phyloP scores from a whole-genome alignment of 2,888 invertebrate genomes.

The Polyommatus icarus region DNA sequence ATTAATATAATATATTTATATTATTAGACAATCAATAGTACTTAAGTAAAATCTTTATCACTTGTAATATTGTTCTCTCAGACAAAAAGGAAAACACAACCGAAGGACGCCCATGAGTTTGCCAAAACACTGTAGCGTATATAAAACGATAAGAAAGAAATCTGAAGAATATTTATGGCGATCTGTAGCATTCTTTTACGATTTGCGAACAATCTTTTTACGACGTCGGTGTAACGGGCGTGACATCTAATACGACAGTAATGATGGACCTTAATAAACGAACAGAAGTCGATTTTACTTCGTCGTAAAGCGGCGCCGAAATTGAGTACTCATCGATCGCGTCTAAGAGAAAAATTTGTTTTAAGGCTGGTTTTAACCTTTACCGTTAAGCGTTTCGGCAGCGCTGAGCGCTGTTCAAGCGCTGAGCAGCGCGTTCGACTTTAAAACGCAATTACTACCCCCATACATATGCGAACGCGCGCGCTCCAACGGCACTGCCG shows the following conservation, averaged over 20 bases:
- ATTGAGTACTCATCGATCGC: slow-evolving; percentile 17
- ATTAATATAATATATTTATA: too few relatives aligned
- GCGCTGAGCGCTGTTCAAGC: too few relatives aligned
- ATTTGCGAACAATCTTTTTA: slow-evolving; percentile 31
- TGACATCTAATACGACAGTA: slow-evolving; percentile 33
- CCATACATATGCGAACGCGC: too few relatives aligned
- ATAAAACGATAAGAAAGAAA: slow-evolving; percentile 2
- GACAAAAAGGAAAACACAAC: not conserved
- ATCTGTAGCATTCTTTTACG: slow-evolving; percentile 28
- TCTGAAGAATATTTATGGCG: slow-evolving; percentile 15
- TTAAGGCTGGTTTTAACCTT: not conserved
- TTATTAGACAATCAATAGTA: too few relatives aligned
- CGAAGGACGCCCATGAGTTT: not conserved
- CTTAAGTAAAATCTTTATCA: too few relatives aligned
- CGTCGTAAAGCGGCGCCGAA: not conserved
- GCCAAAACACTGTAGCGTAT: not conserved
- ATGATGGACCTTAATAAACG: slow-evolving; percentile 34
- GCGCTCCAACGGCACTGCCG: too few relatives aligned
- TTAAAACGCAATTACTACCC: too few relatives aligned
- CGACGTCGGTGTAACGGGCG: slow-evolving; percentile 32
- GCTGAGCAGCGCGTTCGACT: too few relatives aligned
- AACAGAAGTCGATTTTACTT: slow-evolving; percentile 37
- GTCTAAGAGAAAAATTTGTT: not conserved
- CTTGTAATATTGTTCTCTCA: too few relatives aligned
- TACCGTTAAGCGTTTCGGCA: too few relatives aligned